Evolutionary conservation across 2,888 invertebrate genomes (phyloP), one percentile per base, ranked within the genome.

Genomic region (Therioaphis trifolii): DNA sequence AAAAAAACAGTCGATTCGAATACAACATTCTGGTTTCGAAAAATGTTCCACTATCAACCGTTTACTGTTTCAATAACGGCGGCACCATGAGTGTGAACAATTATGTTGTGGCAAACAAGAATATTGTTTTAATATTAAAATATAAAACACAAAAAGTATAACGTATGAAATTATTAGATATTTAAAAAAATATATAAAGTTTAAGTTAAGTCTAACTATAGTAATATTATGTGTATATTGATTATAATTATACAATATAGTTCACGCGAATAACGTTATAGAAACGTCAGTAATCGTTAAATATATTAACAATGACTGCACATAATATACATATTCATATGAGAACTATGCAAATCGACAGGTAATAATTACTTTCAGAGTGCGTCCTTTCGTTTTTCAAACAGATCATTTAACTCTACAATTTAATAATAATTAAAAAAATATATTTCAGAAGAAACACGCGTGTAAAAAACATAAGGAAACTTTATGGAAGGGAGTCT

Each of bases 291-390:
- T 71, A 49, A 58, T 58, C 24, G 40, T 58, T 15, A 15, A 14
- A 18, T 35, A 29, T 75, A 52, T 58, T 9, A 58, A 58, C 75
- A 75, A 75, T 52, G 74, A 74, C 74, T 75, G 58, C 4, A 58
- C 40, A 15, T 46, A 63, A 49, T 77, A 66, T 63, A 46, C 46
- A 63, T 46, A 63, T 76, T 76, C 63, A 76, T 46, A 76, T 76
- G 63, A 76, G 46, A 63, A 76, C 76, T 76, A 63, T 77, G 77
- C 77, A 66, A 68, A 78, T 68, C 27, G 52, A 78, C 66, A 77
- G 63, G 77, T 77, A 63, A 78, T 78, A 68, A 69, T 27, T 27
- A n/a, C 78, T 18, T n/a, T 43, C 43, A 14, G 46, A 15, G 9
- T 35, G 18, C 24, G 40, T 78, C 52, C 52, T 78, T 68, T 79